These are phyloP conservation scores for Polyommatus iphigenia DNA, from an alignment of 2,888 invertebrate species.

Conservation along the genomic window DNA sequence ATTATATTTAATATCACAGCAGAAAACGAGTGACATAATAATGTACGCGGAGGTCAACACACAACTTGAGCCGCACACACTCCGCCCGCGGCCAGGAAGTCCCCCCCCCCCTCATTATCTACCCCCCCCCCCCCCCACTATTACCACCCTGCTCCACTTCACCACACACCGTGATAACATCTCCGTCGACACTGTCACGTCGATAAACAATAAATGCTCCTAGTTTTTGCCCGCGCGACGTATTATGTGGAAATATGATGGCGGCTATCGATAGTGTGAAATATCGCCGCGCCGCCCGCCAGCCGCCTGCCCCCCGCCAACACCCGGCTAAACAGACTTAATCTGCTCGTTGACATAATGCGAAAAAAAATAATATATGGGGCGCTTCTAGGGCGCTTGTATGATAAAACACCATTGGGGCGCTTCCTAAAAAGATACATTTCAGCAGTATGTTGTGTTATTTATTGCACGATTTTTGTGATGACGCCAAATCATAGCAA, in stretches of 20 bases:
- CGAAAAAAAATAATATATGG: no score
- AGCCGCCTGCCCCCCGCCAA: no score
- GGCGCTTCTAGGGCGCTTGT: background rate
- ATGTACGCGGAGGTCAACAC: background rate
- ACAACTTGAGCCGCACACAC: background rate
- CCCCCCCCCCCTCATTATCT: background rate
- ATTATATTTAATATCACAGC: background rate
- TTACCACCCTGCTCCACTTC: background rate
- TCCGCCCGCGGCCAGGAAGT: background rate
- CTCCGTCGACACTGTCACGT: slow-evolving; percentile 14
- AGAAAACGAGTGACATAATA: background rate
- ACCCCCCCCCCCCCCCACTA: background rate
- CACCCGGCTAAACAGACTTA: background rate
- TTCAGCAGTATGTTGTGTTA: slow-evolving; percentile 1
- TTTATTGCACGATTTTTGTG: background rate
- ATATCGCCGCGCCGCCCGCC: background rate
- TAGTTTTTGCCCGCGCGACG: slow-evolving; percentile 2
- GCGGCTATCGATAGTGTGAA: background rate
- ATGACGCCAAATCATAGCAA: background rate
- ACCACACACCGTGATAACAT: slow-evolving; percentile 1
- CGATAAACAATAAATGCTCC: slow-evolving; percentile 19
- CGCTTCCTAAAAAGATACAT: background rate
- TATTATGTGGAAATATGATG: slow-evolving; percentile 9
- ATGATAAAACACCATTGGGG: background rate
- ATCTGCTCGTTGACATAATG: background rate